Conservation (phyloP, 2,888 invertebrate species). For the Calameuta filiformis region DNA sequence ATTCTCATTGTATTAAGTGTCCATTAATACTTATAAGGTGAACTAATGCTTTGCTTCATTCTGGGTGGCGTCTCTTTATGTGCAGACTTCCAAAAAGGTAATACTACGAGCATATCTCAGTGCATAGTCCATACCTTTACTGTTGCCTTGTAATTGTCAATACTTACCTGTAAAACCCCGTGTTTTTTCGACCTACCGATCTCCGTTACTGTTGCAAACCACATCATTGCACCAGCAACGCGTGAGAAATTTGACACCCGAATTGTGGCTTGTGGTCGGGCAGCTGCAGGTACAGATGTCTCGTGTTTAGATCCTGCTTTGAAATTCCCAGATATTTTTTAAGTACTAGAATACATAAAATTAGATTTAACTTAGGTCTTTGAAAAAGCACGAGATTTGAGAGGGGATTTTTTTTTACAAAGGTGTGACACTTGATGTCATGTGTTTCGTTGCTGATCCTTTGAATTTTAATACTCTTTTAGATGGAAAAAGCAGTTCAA, state of each 20-base stretch:
- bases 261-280: constrained; percentile 26
- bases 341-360: not conserved
- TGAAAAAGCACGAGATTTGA: not conserved
- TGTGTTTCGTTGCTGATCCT: not conserved
- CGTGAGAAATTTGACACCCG: constrained; percentile 26
- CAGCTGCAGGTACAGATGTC: constrained; percentile 9
- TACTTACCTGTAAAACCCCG: not conserved
- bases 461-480: constrained; percentile 29
- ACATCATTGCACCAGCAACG: constrained; percentile 1
- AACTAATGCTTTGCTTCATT: constrained; percentile 64
- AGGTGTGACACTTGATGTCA: not conserved
- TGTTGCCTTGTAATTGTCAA: not conserved
- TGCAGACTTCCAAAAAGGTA: constrained; percentile 72
- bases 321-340: not conserved
- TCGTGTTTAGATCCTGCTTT: not conserved
- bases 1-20: not conserved
- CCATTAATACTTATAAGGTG: constrained; percentile 7
- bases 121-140: not conserved
- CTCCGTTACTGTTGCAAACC: constrained; percentile 7
- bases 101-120: constrained; percentile 20
- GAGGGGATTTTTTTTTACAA: not conserved
- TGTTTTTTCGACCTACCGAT: constrained; percentile 12
- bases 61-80: constrained; percentile 63
- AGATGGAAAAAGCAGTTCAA: constrained; percentile 96
- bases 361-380: not conserved